phyloP scores from a whole-genome alignment of 2,797 vertebrate species.

The Pantherophis vulpinus region DNA sequence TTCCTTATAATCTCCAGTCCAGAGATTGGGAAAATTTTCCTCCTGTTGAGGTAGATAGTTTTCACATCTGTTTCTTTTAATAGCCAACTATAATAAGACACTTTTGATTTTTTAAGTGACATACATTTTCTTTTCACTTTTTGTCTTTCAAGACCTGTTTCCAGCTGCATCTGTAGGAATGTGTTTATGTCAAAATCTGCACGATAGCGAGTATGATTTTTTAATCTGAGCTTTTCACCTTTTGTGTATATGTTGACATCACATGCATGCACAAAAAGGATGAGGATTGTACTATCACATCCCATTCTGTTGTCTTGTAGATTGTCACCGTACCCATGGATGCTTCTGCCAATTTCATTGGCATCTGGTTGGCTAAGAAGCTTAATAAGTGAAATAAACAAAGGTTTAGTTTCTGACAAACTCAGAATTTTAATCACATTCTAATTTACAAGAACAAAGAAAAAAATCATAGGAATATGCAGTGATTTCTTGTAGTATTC shows the following conservation, averaged over 20 bases:
- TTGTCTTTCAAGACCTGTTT: background rate
- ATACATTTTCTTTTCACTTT: background rate
- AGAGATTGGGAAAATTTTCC: constrained; percentile 75
- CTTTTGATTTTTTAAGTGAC: background rate
- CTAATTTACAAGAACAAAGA: background rate
- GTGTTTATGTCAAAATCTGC: background rate
- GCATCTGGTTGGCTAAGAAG: background rate
- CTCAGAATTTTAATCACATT: background rate
- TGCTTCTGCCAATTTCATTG: background rate
- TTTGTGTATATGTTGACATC: background rate
- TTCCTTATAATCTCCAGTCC: constrained; percentile 80
- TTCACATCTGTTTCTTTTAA: constrained; percentile 16
- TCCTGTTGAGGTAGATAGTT: constrained; percentile 73
- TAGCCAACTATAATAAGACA: background rate
- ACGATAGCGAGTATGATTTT: background rate
- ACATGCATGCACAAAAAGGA: background rate
- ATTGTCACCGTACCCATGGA: background rate
- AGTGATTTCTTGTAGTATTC: background rate
- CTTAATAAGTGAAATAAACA: background rate
- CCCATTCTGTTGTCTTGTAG: background rate
- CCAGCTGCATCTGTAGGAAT: background rate
- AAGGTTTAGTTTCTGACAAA: background rate
- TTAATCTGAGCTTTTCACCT: background rate
- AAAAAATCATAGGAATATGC: background rate
- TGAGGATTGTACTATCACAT: background rate